A percentile compares a stretch with the other conserved stretches of the same genome.
Conservation (phyloP, 2,888 invertebrate genomes). For the Leptopilina syphax region DNA sequence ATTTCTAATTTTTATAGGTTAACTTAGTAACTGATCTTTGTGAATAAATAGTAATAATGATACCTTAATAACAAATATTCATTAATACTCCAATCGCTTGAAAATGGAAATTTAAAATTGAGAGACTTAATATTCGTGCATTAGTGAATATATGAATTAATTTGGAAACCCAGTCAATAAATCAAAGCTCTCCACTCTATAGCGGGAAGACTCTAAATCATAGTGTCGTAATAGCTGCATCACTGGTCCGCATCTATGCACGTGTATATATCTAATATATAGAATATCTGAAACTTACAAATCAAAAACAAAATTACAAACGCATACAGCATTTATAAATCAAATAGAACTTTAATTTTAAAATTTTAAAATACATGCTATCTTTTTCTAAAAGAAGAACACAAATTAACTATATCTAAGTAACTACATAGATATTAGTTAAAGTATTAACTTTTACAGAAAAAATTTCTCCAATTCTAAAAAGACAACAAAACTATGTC, state of each 20-base stretch:
- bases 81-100: neutral
- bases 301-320: neutral
- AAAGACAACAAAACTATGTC: neutral
- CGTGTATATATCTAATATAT: conserved; percentile 53
- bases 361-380: no score
- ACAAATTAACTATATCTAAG: no score
- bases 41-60: no score
- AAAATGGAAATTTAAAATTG: conserved; percentile 42
- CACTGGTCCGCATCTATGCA: conserved; percentile 63
- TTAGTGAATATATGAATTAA: conserved; percentile 74
- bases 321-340: no score
- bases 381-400: no score
- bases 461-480: neutral
- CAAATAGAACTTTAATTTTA: no score
- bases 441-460: neutral
- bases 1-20: no score
- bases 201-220: conserved; percentile 66
- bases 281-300: conserved; percentile 61
- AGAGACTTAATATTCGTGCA: conserved; percentile 68
- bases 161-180: conserved; percentile 63
- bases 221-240: conserved; percentile 60
- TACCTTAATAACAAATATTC: no score
- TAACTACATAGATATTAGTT: no score
- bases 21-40: no score
- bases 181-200: conserved; percentile 64